A percentile compares a stretch with the other conserved stretches of the same genome.
phyloP scores from a whole-genome alignment of 2,797 vertebrate species.

The Galago senegalensis region DNA sequence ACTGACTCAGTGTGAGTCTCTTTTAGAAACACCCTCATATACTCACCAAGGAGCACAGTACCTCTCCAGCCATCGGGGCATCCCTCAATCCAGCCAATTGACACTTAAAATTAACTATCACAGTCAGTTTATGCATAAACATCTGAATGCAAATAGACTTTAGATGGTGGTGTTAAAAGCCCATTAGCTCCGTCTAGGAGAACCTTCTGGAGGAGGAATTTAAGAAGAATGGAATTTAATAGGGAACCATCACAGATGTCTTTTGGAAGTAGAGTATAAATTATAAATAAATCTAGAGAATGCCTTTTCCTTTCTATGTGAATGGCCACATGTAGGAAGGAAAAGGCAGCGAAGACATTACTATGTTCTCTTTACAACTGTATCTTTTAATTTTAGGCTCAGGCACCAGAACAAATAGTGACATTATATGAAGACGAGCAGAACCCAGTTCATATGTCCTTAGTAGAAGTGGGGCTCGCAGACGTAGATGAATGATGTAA shows the following conservation, averaged over 20 bases:
- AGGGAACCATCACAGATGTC: slow-evolving; percentile 38
- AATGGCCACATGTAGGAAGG: not conserved
- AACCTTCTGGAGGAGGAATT: not conserved
- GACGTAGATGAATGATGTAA: slow-evolving; percentile 89
- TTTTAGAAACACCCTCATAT: not conserved
- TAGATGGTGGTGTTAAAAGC: not conserved
- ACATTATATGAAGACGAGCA: slow-evolving; percentile 91
- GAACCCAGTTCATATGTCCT: slow-evolving; percentile 90
- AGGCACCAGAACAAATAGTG: slow-evolving; percentile 90
- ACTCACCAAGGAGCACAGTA: not conserved
- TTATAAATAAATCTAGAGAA: slow-evolving; percentile 19
- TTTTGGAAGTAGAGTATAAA: slow-evolving; percentile 4
- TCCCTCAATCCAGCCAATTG: not conserved
- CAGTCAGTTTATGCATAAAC: not conserved
- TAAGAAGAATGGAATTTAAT: slow-evolving; percentile 25
- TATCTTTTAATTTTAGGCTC: slow-evolving; percentile 84
- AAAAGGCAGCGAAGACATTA: not conserved
- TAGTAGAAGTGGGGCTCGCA: slow-evolving; percentile 93
- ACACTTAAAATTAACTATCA: not conserved
- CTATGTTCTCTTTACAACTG: slow-evolving; percentile 38
- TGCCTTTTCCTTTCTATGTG: not conserved
- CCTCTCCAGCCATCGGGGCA: not conserved
- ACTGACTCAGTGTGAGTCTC: not conserved
- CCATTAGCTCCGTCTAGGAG: not conserved
- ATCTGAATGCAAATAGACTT: not conserved